Evolutionary conservation across 2,113 vertebrate genomes (phyloP).

Genomic region (Eclectus roratus): DNA sequence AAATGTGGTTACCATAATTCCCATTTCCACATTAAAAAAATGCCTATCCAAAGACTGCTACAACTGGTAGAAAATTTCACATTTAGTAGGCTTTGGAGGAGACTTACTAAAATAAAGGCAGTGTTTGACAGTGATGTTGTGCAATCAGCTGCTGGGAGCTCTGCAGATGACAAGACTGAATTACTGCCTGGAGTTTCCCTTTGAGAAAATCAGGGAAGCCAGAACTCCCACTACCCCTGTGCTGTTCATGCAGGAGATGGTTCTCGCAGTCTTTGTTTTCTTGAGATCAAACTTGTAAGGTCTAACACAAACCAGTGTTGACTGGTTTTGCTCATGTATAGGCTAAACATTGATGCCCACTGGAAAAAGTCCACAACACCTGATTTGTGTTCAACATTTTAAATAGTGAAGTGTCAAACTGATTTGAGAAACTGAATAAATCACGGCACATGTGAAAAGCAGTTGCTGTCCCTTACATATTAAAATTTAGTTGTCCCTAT

Average conservation of each 20-base stretch:
- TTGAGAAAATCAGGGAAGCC: background rate
- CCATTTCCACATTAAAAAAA: background rate
- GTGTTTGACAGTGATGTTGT: background rate
- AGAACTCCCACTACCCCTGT: rapidly evolving
- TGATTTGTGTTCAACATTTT: background rate
- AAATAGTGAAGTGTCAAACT: background rate
- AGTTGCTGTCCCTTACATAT: background rate
- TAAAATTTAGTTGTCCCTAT: background rate
- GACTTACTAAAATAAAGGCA: background rate
- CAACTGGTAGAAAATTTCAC: background rate
- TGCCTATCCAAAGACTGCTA: background rate
- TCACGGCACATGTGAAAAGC: rapidly evolving
- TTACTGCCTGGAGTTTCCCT: background rate
- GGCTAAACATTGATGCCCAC: background rate
- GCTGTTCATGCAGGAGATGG: background rate
- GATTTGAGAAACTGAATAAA: background rate
- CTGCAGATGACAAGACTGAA: background rate
- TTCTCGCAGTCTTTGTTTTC: rapidly evolving
- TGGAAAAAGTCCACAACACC: background rate
- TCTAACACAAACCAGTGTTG: background rate
- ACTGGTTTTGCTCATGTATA: background rate
- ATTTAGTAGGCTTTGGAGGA: background rate
- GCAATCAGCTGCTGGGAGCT: background rate
- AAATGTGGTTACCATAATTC: rapidly evolving
- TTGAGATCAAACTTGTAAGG: background rate